Percentiles rank a stretch among this genome's conserved stretches.
These are phyloP conservation scores for Palythoa caribaeorum DNA, from an alignment of 92 coral and sea anemone species.

Conservation along the genomic window DNA sequence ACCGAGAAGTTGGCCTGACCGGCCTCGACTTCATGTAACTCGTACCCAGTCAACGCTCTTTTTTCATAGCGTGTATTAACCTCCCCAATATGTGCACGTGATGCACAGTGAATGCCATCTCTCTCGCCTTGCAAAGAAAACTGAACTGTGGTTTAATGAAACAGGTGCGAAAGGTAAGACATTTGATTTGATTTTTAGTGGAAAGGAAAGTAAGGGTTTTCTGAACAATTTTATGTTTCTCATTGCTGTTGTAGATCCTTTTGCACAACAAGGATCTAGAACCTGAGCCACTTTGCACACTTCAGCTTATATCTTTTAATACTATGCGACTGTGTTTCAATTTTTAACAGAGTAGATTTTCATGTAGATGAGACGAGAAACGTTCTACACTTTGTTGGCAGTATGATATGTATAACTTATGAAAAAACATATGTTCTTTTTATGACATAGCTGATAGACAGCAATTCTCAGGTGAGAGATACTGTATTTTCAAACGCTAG, in stretches of 20 bases:
- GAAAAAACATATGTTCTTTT: no score
- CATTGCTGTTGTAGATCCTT: slow-evolving; percentile 30
- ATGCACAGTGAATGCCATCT: slow-evolving; percentile 1
- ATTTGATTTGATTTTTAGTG: not conserved
- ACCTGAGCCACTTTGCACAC: slow-evolving; percentile 43
- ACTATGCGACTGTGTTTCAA: slow-evolving; percentile 43
- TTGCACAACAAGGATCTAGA: slow-evolving; percentile 29
- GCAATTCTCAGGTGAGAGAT: no score
- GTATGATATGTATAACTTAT: slow-evolving; percentile 7
- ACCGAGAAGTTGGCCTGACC: no score
- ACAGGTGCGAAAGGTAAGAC: slow-evolving; percentile 8
- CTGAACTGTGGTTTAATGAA: not conserved
- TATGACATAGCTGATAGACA: no score
- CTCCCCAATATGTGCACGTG: not conserved
- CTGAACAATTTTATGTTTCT: not conserved
- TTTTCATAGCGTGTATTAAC: no score
- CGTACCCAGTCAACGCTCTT: no score
- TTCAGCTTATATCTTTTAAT: slow-evolving; percentile 50
- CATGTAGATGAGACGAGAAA: slow-evolving; percentile 17
- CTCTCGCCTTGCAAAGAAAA: no score
- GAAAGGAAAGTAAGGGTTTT: not conserved
- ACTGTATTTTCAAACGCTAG: no score
- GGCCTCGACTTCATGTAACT: no score
- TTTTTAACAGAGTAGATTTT: slow-evolving; percentile 33
- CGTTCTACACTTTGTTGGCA: slow-evolving; percentile 28